phyloP scores from a whole-genome alignment of 2,113 vertebrate genomes.

The Sebastes schlegelii region DNA sequence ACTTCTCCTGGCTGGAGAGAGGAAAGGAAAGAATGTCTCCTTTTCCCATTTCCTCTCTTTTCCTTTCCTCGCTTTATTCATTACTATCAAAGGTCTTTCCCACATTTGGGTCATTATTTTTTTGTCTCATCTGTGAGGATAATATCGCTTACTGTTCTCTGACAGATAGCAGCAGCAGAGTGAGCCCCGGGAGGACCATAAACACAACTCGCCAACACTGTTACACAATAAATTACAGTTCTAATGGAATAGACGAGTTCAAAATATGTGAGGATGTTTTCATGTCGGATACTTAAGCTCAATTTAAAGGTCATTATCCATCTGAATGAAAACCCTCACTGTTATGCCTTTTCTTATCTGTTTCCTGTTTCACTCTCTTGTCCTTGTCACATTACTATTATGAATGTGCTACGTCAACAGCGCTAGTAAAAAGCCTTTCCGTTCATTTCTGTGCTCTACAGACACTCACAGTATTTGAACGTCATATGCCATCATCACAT shows the following conservation, averaged over 20 bases:
- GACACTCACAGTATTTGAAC: constrained; percentile 1
- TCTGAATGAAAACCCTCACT: constrained; percentile 9
- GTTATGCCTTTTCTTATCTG: constrained; percentile 24
- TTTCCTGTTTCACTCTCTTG: constrained; percentile 33
- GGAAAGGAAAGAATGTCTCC: constrained; percentile 9
- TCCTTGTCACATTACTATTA: constrained; percentile 32
- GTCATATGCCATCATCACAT: no score
- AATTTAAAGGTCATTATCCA: constrained; percentile 49
- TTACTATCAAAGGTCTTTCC: constrained; percentile 32
- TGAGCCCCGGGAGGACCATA: constrained; percentile 29
- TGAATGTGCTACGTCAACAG: constrained; percentile 7
- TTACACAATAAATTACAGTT: constrained; percentile 37
- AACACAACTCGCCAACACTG: constrained; percentile 13
- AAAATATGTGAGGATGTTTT: constrained; percentile 38
- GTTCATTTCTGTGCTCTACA: constrained; percentile 30
- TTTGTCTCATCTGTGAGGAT: constrained; percentile 46
- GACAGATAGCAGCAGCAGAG: constrained; percentile 50
- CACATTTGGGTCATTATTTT: constrained; percentile 57
- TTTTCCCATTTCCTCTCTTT: background rate
- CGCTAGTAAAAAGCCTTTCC: background rate
- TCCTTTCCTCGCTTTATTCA: constrained; percentile 31
- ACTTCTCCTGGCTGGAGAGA: constrained; percentile 30
- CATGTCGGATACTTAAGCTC: constrained; percentile 19
- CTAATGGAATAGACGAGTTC: constrained; percentile 13
- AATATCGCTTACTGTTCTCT: constrained; percentile 56